phyloP scores from a whole-genome alignment of 2,888 invertebrate genomes.

The Sinopyrophorus schimmeli region DNA sequence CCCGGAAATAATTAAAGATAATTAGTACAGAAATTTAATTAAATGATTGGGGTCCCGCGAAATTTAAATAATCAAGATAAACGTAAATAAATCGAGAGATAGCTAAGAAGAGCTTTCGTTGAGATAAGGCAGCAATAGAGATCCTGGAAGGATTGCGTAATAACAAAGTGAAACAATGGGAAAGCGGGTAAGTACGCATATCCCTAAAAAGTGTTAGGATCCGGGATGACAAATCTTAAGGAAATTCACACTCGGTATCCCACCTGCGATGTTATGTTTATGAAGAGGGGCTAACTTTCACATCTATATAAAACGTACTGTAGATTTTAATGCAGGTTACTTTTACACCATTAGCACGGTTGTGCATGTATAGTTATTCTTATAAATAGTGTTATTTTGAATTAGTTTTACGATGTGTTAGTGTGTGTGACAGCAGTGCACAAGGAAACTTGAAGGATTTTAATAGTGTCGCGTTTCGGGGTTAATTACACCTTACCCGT shows the following conservation, averaged over 20 bases:
- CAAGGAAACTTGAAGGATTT: constrained; percentile 18
- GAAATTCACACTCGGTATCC: constrained; percentile 38
- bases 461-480: constrained; percentile 20
- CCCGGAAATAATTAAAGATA: no score
- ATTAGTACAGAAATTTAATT: no score
- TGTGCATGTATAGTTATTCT: constrained; percentile 18
- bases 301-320: constrained; percentile 56
- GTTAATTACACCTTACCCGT: constrained; percentile 13
- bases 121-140: no score
- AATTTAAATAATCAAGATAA: no score
- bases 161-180: neutral
- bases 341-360: constrained; percentile 45
- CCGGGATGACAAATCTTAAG: constrained; percentile 28
- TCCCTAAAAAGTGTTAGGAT: constrained; percentile 19
- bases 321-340: constrained; percentile 55
- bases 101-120: no score
- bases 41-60: no score
- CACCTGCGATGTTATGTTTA: constrained; percentile 42
- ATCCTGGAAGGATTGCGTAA: no score
- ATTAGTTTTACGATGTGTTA: constrained; percentile 29
- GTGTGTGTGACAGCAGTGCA: constrained; percentile 23
- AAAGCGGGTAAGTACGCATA: constrained; percentile 20
- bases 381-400: constrained; percentile 24
- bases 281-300: constrained; percentile 55
- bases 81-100: no score